These are phyloP conservation scores for Nasua narica DNA, from an alignment of 2,797 vertebrate species.

Conservation along the genomic window DNA sequence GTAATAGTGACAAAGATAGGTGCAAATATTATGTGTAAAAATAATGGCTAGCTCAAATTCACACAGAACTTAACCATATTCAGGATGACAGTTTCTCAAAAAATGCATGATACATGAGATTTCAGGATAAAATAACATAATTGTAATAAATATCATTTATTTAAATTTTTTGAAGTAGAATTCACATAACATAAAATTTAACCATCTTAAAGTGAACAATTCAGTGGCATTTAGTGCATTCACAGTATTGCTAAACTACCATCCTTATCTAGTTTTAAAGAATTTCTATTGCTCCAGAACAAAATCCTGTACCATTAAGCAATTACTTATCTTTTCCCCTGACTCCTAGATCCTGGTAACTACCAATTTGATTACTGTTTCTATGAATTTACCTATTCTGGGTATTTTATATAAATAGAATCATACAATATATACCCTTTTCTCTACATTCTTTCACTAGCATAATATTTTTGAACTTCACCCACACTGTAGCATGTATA, in stretches of 20 bases:
- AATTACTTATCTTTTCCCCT: neutral
- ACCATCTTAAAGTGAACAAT: neutral
- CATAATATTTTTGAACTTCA: neutral
- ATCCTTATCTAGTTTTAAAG: neutral
- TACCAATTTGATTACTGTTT: neutral
- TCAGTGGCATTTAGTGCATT: neutral
- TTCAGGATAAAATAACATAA: neutral
- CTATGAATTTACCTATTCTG: neutral
- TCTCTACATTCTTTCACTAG: neutral
- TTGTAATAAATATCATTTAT: neutral
- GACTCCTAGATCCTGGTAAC: neutral
- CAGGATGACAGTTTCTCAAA: neutral
- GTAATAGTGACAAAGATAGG: neutral
- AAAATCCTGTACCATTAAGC: neutral
- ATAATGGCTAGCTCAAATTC: neutral
- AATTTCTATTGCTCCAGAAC: neutral
- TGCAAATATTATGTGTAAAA: conserved; percentile 3
- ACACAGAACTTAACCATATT: neutral
- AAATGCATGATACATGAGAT: neutral
- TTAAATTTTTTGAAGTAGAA: neutral
- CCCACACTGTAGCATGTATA: neutral
- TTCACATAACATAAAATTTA: neutral
- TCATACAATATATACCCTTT: neutral
- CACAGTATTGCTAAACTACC: neutral
- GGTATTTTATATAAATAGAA: neutral